phyloP scores from a whole-genome alignment of 2,113 vertebrate genomes.

The Dunckerocampus dactyliophorus region DNA sequence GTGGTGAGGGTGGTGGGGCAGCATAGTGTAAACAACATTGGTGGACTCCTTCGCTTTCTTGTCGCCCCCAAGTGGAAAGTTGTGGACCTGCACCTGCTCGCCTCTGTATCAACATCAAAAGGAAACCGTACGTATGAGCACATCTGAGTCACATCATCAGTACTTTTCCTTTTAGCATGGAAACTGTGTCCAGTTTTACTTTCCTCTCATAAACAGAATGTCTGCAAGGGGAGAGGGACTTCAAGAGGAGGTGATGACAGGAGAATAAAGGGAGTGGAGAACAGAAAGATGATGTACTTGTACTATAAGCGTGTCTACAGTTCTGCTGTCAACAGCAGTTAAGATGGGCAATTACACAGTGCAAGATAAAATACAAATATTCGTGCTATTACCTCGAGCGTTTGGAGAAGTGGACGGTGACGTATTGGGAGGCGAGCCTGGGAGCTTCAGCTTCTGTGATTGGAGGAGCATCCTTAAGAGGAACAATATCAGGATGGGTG shows the following conservation, averaged over 20 bases:
- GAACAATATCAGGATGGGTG: conserved; percentile 68
- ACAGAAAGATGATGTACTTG: background rate
- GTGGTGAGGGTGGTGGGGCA: conserved; percentile 32
- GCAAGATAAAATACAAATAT: background rate
- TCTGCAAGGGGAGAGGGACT: background rate
- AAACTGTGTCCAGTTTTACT: conserved; percentile 25
- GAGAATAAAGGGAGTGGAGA: conserved; percentile 19
- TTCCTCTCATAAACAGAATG: conserved; percentile 15
- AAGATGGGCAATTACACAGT: background rate
- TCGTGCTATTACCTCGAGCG: conserved; percentile 50
- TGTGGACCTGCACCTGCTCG: conserved; percentile 66
- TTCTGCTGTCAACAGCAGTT: conserved; percentile 11
- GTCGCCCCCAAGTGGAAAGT: conserved; percentile 53
- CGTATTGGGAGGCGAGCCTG: conserved; percentile 46
- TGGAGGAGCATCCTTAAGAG: conserved; percentile 65
- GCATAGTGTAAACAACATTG: conserved; percentile 60
- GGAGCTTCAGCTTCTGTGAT: conserved; percentile 37
- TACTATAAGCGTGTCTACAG: conserved; percentile 29
- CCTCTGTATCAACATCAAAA: conserved; percentile 43
- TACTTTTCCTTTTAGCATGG: conserved; percentile 7
- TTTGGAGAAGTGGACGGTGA: conserved; percentile 69
- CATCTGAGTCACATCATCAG: conserved; percentile 34
- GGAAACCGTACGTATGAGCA: conserved; percentile 19
- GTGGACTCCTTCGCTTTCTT: conserved; percentile 56
- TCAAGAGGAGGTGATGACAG: conserved; percentile 16